Evolutionary conservation across 2,797 vertebrate species (phyloP).

Genomic region (Ctenopoma multispine): DNA sequence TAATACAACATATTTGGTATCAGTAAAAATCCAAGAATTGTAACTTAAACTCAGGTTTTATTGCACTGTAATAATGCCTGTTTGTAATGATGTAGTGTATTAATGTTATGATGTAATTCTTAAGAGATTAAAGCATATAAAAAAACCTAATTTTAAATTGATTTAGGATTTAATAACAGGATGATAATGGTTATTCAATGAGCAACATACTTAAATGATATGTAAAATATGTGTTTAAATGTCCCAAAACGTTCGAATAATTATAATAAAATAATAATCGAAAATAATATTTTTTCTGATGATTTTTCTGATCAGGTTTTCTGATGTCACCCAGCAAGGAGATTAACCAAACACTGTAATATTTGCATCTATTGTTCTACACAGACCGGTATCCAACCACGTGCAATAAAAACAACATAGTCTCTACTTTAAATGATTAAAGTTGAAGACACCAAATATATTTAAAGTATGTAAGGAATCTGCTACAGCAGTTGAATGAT

Average conservation of each 20-base stretch:
- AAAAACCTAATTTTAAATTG: not conserved
- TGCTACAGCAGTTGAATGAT: constrained; percentile 57
- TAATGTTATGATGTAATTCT: no score
- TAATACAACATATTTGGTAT: not conserved
- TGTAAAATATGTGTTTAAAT: constrained; percentile 8
- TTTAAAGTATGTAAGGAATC: constrained; percentile 65
- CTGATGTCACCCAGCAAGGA: constrained; percentile 3
- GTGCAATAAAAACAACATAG: constrained; percentile 13
- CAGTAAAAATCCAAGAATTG: not conserved
- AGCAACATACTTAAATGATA: constrained; percentile 2
- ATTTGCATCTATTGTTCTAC: constrained; percentile 17
- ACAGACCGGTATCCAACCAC: constrained; percentile 1
- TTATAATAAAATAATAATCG: no score
- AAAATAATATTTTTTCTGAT: no score
- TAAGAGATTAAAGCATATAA: not conserved
- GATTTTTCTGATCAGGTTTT: no score
- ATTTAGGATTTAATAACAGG: not conserved
- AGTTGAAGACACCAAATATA: constrained; percentile 15
- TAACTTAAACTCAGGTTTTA: not conserved
- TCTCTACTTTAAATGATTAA: constrained; percentile 20
- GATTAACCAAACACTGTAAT: constrained; percentile 39
- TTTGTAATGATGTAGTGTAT: not conserved
- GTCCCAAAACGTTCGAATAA: not conserved
- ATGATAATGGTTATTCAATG: constrained; percentile 4
- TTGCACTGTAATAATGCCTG: not conserved